Conservation (phyloP, 2,888 invertebrate genomes). For the Drosophila affinis region DNA sequence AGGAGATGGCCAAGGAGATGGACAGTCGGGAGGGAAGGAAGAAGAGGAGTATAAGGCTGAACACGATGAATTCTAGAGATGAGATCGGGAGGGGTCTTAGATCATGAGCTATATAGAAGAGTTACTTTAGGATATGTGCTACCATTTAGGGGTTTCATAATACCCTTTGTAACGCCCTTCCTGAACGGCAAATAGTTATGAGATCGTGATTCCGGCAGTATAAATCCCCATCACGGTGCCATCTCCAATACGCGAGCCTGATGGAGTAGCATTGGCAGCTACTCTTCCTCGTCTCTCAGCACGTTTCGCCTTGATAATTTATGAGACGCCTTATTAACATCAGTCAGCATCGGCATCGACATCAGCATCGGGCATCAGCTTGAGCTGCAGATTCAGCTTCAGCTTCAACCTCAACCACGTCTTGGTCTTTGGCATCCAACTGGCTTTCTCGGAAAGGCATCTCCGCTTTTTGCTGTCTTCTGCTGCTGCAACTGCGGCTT, state of each 20-base stretch:
- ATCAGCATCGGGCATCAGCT: conserved; percentile 15
- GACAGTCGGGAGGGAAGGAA: neutral
- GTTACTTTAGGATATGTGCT: no score
- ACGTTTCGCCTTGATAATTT: conserved; percentile 77
- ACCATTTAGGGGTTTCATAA: no score
- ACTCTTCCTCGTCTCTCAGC: conserved; percentile 49
- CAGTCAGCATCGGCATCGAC: conserved; percentile 60
- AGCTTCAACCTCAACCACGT: conserved; percentile 27
- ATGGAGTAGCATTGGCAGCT: conserved; percentile 50
- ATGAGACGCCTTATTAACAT: conserved; percentile 81
- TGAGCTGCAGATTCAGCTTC: conserved; percentile 13
- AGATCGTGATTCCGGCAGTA: no score
- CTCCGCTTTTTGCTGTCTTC: conserved; percentile 43
- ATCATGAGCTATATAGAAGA: neutral
- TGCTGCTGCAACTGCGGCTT: neutral
- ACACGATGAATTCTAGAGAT: conserved; percentile 2
- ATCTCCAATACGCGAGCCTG: conserved; percentile 22
- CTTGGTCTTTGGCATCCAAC: conserved; percentile 46
- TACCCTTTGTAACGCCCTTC: no score
- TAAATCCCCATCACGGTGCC: neutral
- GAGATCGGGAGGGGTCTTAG: neutral
- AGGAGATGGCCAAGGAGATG: conserved; percentile 16
- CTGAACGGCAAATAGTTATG: no score
- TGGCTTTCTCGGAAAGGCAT: conserved; percentile 73
- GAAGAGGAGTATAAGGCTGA: neutral